Evolutionary conservation across 2,113 vertebrate genomes (phyloP), one percentile per base, ranked within the genome.

Genomic region (Ia io): DNA sequence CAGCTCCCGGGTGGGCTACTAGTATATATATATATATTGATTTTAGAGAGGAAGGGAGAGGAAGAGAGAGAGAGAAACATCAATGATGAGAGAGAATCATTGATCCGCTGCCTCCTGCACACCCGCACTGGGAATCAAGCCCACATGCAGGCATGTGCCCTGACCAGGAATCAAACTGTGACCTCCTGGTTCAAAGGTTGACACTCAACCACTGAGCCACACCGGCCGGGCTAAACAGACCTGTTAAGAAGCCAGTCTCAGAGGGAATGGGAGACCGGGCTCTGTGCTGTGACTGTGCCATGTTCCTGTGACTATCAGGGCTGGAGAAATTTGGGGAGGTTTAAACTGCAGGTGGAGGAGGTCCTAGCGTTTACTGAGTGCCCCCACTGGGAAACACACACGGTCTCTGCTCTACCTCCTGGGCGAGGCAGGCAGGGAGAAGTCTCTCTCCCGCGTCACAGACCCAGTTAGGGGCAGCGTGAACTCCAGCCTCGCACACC

Each of bases 371-470:
- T 42, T 40, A 9, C 2, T 0, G 22, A 35, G 44, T 0, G 5
- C 5, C 49, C 6, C 32, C 6, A 0, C 53, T 28, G 17, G 30
- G n/a, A 59, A 0, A 3, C 13, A 4, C 40, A 22, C 6, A 5
- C 0, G 3, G 37, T 25, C 73, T 17, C 84, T 23, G 37, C 17
- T 37, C 16, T 16, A 2, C 12, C 30, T 30, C 6, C 0, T 23
- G 88, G 79, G 9, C 5, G 32, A 14, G 61, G 76, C 0, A 3
- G 37, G 20, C 28, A 2, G 3, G 1, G 25, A 11, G 56, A 2
- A 32, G 11, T 5, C 30, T 5, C 32, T 47, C 30, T 0, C 23
- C 25, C 56, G 0, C 0, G 0, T 20, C 4, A 3, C 5, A 7
- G 84, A 25, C 2, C 18, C 30, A 4, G 25, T 13, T 42, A 16